Evolutionary conservation across 2,113 vertebrate species (phyloP), one percentile per base, ranked within the genome.

Genomic region (Periophthalmodon schlosseri): DNA sequence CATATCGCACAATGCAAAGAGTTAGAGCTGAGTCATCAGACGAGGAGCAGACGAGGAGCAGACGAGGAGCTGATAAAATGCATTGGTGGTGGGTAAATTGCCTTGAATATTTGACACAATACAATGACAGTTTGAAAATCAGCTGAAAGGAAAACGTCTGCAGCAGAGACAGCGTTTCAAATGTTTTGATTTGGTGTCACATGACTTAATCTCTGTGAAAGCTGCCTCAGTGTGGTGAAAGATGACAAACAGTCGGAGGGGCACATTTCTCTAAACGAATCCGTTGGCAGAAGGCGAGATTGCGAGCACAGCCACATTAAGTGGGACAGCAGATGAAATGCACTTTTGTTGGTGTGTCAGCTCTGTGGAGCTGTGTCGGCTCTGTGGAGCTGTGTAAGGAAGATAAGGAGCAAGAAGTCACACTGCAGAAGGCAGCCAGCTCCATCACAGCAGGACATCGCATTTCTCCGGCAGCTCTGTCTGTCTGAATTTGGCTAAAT

Each of bases 261-360:
- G 63, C 46, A 54, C 52, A 72, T 52, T 7, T 71, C 10, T 71
- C 60, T 49, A 50, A 69, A 65, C 4, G 14, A 58, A 71, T 69
- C 54, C 49, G 74, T 71, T 72, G 61, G 70, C 70, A n/a, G 72
- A 28, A 70, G 84, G 33, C 74, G 66, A 79, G 65, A 73, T 16
- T 68, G 66, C 21, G 52, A 44, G 69, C 69, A 52, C 44, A 76
- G 61, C 73, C 69, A 73, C 50, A 49, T 72, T 69, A 72, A 78
- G 74, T 54, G 28, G 61, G 58, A 63, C 57, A 13, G 74, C 63
- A 58, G 73, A 28, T 65, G 77, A 77, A 65, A 73, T 50, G 16
- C 13, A 52, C 54, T 67, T 49, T 57, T 76, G 60, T 66, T 36
- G 36, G 46, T 68, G 69, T 69, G 76, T 69, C 81, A 77, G 16